Base-by-base conservation (phyloP, 2,113 vertebrate genomes). In the Trematocara variabile region DNA sequence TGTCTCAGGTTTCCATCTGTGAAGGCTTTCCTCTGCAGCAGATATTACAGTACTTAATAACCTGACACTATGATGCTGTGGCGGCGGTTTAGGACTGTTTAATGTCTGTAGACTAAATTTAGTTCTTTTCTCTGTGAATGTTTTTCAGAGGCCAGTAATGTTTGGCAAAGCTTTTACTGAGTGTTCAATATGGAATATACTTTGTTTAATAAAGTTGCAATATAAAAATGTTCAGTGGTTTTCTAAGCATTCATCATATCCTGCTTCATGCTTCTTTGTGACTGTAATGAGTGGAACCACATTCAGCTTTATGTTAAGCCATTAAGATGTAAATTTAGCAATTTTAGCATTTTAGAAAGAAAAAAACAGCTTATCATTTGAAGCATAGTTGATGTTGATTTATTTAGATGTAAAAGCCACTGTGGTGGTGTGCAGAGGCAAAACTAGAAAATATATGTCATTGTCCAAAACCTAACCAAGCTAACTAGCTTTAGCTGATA, bases 151-250 rank as follows among this genome's bases (percentile, higher is more conserved):
- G 22, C 11, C 13, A 44, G 13, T 4, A 33, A 1, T 68, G 4
- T 48, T 53, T 46, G 70, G n/a, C 37, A 50, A 63, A 34, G 83
- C 89, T 46, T 91, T 87, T 44, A 53, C 3, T 20, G 18, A 82
- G 56, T 82, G 80, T 90, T 77, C 87, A 16, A 88, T 83, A 88
- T 84, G 30, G 13, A 86, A 46, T 89, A 80, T 91, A 84, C 91
- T 91, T 92, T 93, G 65, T 84, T 70, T 63, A 65, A 12, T 81
- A 68, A 86, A 85, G 39, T 46, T 30, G 3, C 78, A 79, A 86
- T 77, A 82, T 86, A 79, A 85, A 25, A 75, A 50, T 75, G 22
- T 50, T 33, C 8, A 50, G 3, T 34, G 41, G 39, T 83, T 90
- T 84, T 80, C 13, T 8, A 65, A 70, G 30, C 58, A 10, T 44